Conservation (phyloP, 1,140 invertebrate species). For the Zaprionus ornatus region DNA sequence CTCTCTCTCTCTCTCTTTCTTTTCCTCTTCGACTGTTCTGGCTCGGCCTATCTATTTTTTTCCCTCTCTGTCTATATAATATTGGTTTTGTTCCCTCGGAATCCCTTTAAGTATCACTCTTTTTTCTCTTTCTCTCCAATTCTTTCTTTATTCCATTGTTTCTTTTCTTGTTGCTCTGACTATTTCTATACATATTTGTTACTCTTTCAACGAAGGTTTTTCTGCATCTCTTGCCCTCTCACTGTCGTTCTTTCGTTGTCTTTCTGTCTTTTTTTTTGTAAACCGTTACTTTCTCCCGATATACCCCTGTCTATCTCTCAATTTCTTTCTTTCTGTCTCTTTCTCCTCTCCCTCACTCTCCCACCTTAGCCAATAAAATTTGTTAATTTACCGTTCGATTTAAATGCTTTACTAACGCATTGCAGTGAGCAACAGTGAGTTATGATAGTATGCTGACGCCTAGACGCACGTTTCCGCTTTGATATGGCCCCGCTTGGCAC, state of each 20-base stretch:
- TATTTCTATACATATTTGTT: background rate
- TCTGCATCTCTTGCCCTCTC: too few relatives aligned
- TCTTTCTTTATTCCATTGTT: background rate
- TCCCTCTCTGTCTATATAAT: background rate
- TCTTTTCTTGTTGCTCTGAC: background rate
- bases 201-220: too few relatives aligned
- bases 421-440: slow-evolving; percentile 13
- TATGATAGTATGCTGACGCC: slow-evolving; percentile 10
- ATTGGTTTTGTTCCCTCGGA: background rate
- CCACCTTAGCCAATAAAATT: slow-evolving; percentile 62
- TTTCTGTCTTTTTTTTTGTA: too few relatives aligned
- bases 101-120: too few relatives aligned
- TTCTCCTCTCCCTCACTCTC: too few relatives aligned
- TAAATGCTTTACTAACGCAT: slow-evolving; percentile 6
- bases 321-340: background rate
- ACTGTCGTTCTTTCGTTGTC: too few relatives aligned
- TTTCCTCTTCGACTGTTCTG: too few relatives aligned
- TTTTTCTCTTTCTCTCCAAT: too few relatives aligned
- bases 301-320: too few relatives aligned
- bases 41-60: too few relatives aligned
- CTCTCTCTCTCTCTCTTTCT: too few relatives aligned
- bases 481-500: slow-evolving; percentile 36
- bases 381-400: slow-evolving; percentile 42
- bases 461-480: slow-evolving; percentile 52
- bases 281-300: rapidly evolving